Percentiles rank a stretch among this genome's conserved stretches.
Evolutionary conservation across 2,797 vertebrate genomes (phyloP).

Genomic region (Heliangelus exortis): DNA sequence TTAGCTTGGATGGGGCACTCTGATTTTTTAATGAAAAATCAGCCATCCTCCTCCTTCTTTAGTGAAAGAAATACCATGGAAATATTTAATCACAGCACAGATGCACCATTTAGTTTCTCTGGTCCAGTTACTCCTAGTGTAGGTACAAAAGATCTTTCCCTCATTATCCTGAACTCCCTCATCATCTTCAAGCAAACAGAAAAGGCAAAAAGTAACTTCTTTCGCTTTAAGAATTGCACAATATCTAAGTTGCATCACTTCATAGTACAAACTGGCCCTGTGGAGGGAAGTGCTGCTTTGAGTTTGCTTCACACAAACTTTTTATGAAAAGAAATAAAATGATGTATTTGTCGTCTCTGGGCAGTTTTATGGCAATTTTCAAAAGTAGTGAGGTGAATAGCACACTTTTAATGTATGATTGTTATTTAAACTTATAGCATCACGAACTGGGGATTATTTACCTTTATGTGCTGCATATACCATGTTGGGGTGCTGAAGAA

Average conservation of each 20-base stretch:
- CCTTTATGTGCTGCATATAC: neutral
- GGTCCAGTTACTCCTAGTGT: neutral
- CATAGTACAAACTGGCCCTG: neutral
- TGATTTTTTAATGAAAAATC: neutral
- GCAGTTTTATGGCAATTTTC: neutral
- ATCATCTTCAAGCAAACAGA: neutral
- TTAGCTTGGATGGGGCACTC: neutral
- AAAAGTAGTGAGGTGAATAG: neutral
- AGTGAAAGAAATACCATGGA: neutral
- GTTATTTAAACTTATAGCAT: neutral
- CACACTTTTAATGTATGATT: neutral
- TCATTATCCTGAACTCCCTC: neutral
- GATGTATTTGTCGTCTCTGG: neutral
- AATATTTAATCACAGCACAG: neutral
- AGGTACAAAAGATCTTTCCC: neutral
- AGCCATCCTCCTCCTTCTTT: neutral
- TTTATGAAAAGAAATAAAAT: neutral
- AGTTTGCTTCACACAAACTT: neutral
- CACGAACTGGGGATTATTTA: neutral
- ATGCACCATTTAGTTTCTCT: neutral
- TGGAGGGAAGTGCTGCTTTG: neutral
- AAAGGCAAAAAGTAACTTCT: neutral
- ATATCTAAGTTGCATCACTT: neutral
- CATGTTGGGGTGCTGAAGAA: neutral
- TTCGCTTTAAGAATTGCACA: neutral